A percentile compares a stretch with the other conserved stretches of the same genome.
Conservation (phyloP, 2,888 invertebrate species). For the Pammene aurita region DNA sequence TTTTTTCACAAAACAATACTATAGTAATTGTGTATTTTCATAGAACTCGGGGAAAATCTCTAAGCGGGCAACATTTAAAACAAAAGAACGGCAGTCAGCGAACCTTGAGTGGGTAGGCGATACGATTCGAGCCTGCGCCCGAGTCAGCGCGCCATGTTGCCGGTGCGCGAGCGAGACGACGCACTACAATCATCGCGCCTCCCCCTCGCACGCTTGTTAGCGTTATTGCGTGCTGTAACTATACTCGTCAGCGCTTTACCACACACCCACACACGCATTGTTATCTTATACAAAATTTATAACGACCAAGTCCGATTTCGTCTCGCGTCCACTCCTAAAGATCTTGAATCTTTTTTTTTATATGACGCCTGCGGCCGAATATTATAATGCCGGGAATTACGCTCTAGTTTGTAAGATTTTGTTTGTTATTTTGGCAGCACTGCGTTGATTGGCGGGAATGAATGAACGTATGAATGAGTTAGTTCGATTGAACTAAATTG, state of each 20-base stretch:
- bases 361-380: constrained; percentile 62
- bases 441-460: constrained; percentile 61
- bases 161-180: constrained; percentile 64
- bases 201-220: constrained; percentile 80
- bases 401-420: constrained; percentile 62
- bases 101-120: constrained; percentile 86
- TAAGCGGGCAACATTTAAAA: constrained; percentile 78
- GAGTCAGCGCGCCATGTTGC: constrained; percentile 82
- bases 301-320: constrained; percentile 80
- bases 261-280: constrained; percentile 81
- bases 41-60: constrained; percentile 49
- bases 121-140: constrained; percentile 86
- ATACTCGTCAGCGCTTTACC: constrained; percentile 80
- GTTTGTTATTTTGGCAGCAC: constrained; percentile 69
- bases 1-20: too few species aligned
- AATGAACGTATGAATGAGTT: constrained; percentile 52
- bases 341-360: constrained; percentile 75
- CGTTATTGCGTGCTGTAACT: constrained; percentile 83
- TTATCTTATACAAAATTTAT: constrained; percentile 83
- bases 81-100: constrained; percentile 85
- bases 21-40: constrained; percentile 6
- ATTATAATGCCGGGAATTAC: constrained; percentile 64
- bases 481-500: constrained; percentile 46
- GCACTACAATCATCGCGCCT: constrained; percentile 58
- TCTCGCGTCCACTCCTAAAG: constrained; percentile 79